Evolutionary conservation across 2,888 invertebrate species (phyloP).

Genomic region (Agrochola lota): DNA sequence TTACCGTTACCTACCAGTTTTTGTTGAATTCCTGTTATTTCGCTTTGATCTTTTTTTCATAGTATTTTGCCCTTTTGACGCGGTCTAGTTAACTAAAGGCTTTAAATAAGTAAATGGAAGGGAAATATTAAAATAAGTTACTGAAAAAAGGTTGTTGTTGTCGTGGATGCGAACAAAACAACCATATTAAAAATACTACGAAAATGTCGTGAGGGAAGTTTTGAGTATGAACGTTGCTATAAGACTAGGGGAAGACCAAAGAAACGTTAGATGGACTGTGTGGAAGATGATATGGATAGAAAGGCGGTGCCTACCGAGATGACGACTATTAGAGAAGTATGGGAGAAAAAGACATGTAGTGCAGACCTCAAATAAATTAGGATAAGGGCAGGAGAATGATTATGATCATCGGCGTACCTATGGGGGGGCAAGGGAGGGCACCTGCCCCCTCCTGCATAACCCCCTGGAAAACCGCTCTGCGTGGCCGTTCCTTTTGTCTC

Average conservation of each 20-base stretch:
- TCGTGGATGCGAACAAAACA: background rate
- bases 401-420: too few species aligned
- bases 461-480: too few species aligned
- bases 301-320: background rate
- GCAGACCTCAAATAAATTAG: background rate
- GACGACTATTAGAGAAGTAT: background rate
- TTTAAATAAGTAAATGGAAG: background rate
- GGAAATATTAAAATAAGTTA: background rate
- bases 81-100: background rate
- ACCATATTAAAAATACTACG: background rate
- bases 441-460: too few species aligned
- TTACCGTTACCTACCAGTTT: conserved; percentile 10
- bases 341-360: background rate
- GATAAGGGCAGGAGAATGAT: background rate
- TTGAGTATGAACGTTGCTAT: background rate
- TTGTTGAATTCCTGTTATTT: background rate
- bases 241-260: background rate
- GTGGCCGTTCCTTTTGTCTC: too few species aligned
- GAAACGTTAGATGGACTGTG: background rate
- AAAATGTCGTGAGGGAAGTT: background rate
- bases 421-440: too few species aligned
- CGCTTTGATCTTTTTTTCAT: background rate
- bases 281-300: background rate
- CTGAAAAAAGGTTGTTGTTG: background rate
- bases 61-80: conserved; percentile 5